Percentiles rank a stretch among this genome's conserved stretches.
Conservation (phyloP, 1,140 invertebrate genomes). For the Halictus rubicundus region DNA sequence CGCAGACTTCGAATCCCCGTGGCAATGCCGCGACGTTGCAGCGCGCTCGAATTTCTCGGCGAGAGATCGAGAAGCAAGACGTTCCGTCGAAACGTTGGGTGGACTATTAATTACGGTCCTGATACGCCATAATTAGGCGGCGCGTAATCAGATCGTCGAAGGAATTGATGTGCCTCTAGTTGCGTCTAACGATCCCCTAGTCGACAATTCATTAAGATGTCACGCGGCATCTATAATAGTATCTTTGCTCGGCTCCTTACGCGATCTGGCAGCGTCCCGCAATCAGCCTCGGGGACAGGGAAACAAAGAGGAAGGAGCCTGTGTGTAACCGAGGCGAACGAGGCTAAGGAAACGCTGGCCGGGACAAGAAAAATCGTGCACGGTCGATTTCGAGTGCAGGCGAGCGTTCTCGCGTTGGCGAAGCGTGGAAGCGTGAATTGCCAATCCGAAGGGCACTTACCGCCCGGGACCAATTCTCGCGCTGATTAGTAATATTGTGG, state of each 20-base stretch:
- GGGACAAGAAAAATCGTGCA: no score
- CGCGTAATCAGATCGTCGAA: conserved; percentile 73
- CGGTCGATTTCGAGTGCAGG: not conserved
- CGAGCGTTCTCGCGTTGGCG: conserved; percentile 19
- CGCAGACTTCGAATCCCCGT: no score
- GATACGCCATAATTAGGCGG: conserved; percentile 76
- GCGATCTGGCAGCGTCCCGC: not conserved
- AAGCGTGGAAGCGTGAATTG: conserved; percentile 74
- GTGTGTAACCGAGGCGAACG: not conserved
- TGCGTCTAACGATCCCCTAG: conserved; percentile 75
- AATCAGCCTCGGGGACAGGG: not conserved
- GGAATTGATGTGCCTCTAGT: conserved; percentile 73
- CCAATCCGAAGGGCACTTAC: conserved; percentile 76
- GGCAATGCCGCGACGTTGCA: no score
- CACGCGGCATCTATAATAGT: conserved; percentile 22
- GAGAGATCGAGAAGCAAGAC: no score
- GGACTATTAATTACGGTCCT: conserved; percentile 72
- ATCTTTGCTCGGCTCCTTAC: conserved; percentile 8
- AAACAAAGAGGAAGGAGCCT: not conserved
- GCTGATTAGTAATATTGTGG: conserved; percentile 81
- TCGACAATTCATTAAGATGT: conserved; percentile 76
- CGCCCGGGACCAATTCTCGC: conserved; percentile 72
- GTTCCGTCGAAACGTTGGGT: conserved; percentile 53
- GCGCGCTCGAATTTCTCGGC: no score
- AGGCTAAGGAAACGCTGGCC: not conserved